Percentiles rank a stretch among this genome's conserved stretches.
These are phyloP conservation scores for Brachionus manjavacas DNA, from an alignment of 1,140 invertebrate species.

Conservation along the genomic window DNA sequence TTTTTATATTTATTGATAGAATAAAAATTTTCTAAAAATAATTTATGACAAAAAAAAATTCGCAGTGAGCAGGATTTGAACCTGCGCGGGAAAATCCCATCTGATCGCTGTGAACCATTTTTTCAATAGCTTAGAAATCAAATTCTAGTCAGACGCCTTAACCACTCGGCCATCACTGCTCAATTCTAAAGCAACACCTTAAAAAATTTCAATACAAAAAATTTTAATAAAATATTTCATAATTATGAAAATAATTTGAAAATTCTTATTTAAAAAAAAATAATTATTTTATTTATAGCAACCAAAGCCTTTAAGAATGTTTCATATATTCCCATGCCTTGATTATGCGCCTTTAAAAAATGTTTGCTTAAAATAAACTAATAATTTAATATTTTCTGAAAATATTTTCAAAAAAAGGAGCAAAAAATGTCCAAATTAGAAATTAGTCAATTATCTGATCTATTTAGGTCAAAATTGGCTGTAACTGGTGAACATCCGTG, in stretches of 20 bases:
- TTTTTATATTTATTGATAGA: background rate
- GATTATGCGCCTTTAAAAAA: background rate
- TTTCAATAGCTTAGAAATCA: constrained; percentile 9
- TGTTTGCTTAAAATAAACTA: background rate
- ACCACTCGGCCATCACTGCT: constrained; percentile 39
- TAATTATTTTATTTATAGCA: background rate
- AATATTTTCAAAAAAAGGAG: background rate
- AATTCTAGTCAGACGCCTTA: constrained; percentile 41
- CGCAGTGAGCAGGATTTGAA: constrained; percentile 41
- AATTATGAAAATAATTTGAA: background rate
- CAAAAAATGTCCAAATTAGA: background rate
- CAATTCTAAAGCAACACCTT: background rate
- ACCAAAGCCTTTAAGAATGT: background rate
- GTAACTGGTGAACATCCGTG: background rate
- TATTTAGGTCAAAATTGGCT: background rate
- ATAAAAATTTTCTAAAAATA: background rate
- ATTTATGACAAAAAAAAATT: constrained; percentile 7
- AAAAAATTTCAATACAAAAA: background rate
- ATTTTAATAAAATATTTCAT: constrained; percentile 11
- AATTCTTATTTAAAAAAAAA: background rate
- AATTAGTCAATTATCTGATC: background rate
- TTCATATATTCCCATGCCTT: background rate
- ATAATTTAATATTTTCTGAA: background rate
- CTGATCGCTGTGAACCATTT: constrained; percentile 15
- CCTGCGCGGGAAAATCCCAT: constrained; percentile 41